Evolutionary conservation across 2,888 invertebrate species (phyloP), one percentile per base, ranked within the genome.

Genomic region (Temnothorax unifasciatus): DNA sequence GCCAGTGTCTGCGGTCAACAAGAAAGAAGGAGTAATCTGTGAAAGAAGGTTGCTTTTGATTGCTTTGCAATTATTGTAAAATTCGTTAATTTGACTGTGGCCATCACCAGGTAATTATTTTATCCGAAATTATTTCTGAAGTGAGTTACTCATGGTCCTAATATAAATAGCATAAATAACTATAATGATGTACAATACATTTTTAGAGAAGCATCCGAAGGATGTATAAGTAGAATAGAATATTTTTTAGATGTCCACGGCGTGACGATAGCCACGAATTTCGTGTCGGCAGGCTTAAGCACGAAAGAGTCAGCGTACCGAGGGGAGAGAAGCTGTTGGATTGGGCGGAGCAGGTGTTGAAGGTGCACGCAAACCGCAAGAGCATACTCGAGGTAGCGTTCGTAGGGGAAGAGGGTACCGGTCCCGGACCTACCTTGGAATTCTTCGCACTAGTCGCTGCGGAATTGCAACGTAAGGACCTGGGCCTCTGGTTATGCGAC

Each of bases 371-470:
- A 86, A 97, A 97, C 84, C 97, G 99, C 84, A 99, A 99, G 95
- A 98, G 98, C 0, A 98, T 99, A 86, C 96, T 98, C 64, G 97
- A 99, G 96, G 99, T 99, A 89, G 99, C 99, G 95, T 99, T 99
- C 95, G 96, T 97, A 71, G 98, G 97, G 71, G 99, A 99, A 95
- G 99, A 99, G 95, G 99, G 99, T 88, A 99, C 99, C 2, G 99
- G 99, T 25, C 96, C 99, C 63, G 99, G 99, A 0, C 99, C 99
- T 5, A 99, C 99, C 13, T 96, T 99, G 75, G 99, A 99, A 96
- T 99, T 99, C 95, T 99, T 99, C 95, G 99, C 99, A 82, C 96
- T 99, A 59, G 98, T 99, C 71, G 99, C 99, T 34, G 99, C 98
- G 15, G 99, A 99, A 95, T 95, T 99, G 89, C 99, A 99, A 95